Percentiles rank a stretch among this genome's conserved stretches.
Conservation (phyloP, 2,113 vertebrate species). For the Stercorarius parasiticus region DNA sequence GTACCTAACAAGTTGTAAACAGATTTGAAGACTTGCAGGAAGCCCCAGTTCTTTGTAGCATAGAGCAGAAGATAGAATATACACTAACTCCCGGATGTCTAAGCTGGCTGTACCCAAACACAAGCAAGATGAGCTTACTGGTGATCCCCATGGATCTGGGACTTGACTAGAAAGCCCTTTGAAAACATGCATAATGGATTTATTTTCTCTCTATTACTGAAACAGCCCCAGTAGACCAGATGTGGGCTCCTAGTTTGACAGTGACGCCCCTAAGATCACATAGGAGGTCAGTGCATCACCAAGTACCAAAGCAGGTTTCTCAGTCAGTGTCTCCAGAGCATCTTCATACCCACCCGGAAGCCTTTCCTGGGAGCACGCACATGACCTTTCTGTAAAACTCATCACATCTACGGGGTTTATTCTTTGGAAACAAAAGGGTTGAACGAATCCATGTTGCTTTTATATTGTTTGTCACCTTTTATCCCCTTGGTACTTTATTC, state of each 20-base stretch:
- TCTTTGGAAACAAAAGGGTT: rapidly evolving
- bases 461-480: neutral
- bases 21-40: neutral
- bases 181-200: neutral
- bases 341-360: neutral
- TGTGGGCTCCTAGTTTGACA: neutral
- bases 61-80: neutral
- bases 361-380: neutral
- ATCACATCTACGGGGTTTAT: neutral
- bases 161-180: neutral
- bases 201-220: neutral
- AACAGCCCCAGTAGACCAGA: no score
- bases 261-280: neutral
- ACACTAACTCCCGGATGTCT: no score
- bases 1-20: rapidly evolving
- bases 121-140: neutral
- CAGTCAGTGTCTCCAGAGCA: neutral
- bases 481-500: neutral
- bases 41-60: rapidly evolving
- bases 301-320: neutral
- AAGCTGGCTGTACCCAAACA: neutral
- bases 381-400: neutral
- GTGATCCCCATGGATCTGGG: neutral
- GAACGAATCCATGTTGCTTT: neutral
- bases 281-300: neutral